A percentile compares a stretch with the other conserved stretches of the same genome.
phyloP scores from a whole-genome alignment of 2,888 invertebrate species.

The Agrotis segetum region DNA sequence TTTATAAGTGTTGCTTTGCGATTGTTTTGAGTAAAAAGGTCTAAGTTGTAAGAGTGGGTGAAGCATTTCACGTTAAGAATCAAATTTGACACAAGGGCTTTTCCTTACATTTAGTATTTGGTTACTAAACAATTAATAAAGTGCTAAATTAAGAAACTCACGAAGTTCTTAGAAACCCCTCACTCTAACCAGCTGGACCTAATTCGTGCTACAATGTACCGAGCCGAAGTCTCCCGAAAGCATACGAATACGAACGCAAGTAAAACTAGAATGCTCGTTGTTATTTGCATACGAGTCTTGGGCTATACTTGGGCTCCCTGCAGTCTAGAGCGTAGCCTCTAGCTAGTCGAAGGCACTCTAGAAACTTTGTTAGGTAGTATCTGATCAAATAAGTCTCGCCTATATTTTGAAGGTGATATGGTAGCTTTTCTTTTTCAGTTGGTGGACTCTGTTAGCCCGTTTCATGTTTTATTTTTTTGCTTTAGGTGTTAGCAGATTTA shows the following conservation, averaged over 20 bases:
- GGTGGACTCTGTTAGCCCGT: too few species aligned
- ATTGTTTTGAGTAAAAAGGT: constrained; percentile 7
- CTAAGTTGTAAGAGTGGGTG: background rate
- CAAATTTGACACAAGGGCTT: background rate
- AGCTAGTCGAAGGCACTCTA: background rate
- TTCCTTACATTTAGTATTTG: background rate
- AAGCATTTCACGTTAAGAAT: background rate
- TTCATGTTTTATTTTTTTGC: too few species aligned
- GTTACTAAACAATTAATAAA: background rate
- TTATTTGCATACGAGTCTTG: constrained; percentile 39
- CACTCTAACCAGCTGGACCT: constrained; percentile 22
- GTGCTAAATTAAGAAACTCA: background rate
- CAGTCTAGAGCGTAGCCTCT: constrained; percentile 34
- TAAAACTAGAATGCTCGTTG: background rate
- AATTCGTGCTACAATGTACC: constrained; percentile 38
- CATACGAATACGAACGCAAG: constrained; percentile 5
- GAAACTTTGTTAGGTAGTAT: background rate
- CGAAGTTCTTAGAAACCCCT: constrained; percentile 11
- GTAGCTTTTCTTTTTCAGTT: too few species aligned
- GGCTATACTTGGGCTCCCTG: constrained; percentile 32
- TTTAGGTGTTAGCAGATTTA: too few species aligned
- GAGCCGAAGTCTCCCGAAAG: constrained; percentile 18
- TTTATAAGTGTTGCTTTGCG: constrained; percentile 23
- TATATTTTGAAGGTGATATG: too few species aligned
- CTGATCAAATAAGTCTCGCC: background rate